phyloP scores from a whole-genome alignment of 2,113 vertebrate species.

The Brienomyrus longianalis region DNA sequence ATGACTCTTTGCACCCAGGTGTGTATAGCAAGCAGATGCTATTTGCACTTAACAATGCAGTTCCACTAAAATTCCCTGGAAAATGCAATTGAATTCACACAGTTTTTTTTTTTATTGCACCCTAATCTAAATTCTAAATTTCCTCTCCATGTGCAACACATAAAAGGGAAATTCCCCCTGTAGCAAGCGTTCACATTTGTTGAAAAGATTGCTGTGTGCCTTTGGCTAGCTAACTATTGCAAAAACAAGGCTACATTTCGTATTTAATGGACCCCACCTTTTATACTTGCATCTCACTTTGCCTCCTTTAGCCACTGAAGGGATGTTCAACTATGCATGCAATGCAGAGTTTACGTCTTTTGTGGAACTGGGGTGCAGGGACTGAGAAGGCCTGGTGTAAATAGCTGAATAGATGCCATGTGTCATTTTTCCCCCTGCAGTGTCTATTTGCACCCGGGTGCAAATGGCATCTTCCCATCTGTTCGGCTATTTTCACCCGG shows the following conservation, averaged over 20 bases:
- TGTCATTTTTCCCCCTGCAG: background rate
- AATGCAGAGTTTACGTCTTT: too few relatives aligned
- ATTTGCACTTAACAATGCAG: too few relatives aligned
- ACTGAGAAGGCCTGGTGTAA: background rate
- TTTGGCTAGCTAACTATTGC: background rate
- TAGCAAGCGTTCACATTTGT: background rate
- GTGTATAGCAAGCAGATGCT: background rate
- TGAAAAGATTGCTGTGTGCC: background rate
- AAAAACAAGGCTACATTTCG: background rate
- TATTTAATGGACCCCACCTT: background rate
- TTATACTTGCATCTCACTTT: background rate
- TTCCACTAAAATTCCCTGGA: too few relatives aligned
- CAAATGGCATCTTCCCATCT: background rate
- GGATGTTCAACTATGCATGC: too few relatives aligned
- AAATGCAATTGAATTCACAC: too few relatives aligned
- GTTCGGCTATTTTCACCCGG: background rate
- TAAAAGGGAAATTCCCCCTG: background rate
- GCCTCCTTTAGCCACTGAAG: background rate
- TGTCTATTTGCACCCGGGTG: background rate
- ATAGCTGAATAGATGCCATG: background rate
- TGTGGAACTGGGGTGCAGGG: too few relatives aligned
- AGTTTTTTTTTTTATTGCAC: too few relatives aligned
- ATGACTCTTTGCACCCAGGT: background rate
- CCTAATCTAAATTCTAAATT: background rate
- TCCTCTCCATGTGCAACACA: background rate